Percentiles rank a stretch among this genome's conserved stretches.
Conservation (phyloP, 2,797 vertebrate genomes). For the Heteromormyrus szaboi region DNA sequence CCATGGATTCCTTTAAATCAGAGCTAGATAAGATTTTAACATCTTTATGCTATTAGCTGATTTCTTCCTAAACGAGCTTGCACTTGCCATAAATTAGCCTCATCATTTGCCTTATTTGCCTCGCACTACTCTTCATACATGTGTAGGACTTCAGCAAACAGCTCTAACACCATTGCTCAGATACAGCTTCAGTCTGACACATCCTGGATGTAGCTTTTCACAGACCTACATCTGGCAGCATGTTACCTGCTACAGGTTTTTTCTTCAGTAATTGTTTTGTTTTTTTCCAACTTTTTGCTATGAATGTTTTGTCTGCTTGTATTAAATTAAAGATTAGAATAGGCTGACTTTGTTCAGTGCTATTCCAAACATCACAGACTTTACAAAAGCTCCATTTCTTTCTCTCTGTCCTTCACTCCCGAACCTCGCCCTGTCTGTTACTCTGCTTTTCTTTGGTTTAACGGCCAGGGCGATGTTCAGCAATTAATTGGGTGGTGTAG, state of each 20-base stretch:
- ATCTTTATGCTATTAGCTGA: too few species aligned
- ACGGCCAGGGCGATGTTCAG: neutral
- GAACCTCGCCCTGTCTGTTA: neutral
- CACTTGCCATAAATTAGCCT: neutral
- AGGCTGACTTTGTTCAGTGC: neutral
- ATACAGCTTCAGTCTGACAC: neutral
- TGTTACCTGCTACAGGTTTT: neutral
- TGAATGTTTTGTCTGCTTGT: neutral
- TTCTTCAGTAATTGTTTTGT: neutral
- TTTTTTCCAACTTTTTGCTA: neutral
- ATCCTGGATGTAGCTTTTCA: neutral
- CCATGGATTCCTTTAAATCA: too few species aligned
- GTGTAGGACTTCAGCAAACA: neutral
- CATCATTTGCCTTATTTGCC: neutral
- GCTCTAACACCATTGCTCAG: neutral
- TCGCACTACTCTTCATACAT: neutral
- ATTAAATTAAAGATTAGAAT: neutral
- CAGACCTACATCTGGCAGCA: neutral
- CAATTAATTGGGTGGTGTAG: slow-evolving; percentile 20
- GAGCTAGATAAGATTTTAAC: too few species aligned
- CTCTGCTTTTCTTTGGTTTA: neutral
- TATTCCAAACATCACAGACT: neutral
- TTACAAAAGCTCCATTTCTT: neutral
- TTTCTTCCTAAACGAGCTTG: neutral
- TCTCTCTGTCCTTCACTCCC: neutral